Evolutionary conservation across 35 echinoderm and acorn worm genomes (phyloP), one percentile per base, ranked within the genome.

Genomic region (Apostichopus californicus): DNA sequence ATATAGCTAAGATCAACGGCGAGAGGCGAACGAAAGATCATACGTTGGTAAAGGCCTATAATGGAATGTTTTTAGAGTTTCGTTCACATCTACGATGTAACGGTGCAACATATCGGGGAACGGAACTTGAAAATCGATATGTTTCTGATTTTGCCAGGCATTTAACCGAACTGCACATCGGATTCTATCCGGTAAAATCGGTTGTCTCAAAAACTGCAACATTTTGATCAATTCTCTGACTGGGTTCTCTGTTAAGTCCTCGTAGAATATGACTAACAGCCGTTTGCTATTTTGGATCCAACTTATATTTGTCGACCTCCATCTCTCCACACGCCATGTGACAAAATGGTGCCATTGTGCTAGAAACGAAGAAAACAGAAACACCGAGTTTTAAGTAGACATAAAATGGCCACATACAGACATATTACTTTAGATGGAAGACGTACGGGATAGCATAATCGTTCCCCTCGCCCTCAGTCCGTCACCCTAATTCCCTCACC

Each of bases 201-300:
- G 53, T 56, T 83, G 80, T 8, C 21, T 13, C 56, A 83, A 56
- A 56, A 83, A 83, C 15, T 56, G 28, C 20, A 83, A 10, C 80
- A 83, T 83, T 55, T 56, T 83, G 5, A 54, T 20, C 80, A 83
- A 55, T 56, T 83, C 80, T 56, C 21, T 9, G 8, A 56, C 5
- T 55, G 80, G 80, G 15, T 83, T 28, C 46, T 10, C 21, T 12
- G 56, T 57, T 18, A 83, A 55, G 3, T 83, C 80, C 56, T 83
- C 80, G 80, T 83, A 83, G 80, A 83, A 83, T 54, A 83, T 83
- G 53, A 83, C 21, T 54, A 83, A 83, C 80, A 83, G 80, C 56
- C 80, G 80, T 83, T 83, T 83, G 17, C 80, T 56, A 56, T 83
- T 54, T 17, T 56, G 80, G 56, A 83, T 83, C 80, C 80, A 83